Conservation (phyloP, 2,888 invertebrate genomes). For the Pseudococcus longispinus region DNA sequence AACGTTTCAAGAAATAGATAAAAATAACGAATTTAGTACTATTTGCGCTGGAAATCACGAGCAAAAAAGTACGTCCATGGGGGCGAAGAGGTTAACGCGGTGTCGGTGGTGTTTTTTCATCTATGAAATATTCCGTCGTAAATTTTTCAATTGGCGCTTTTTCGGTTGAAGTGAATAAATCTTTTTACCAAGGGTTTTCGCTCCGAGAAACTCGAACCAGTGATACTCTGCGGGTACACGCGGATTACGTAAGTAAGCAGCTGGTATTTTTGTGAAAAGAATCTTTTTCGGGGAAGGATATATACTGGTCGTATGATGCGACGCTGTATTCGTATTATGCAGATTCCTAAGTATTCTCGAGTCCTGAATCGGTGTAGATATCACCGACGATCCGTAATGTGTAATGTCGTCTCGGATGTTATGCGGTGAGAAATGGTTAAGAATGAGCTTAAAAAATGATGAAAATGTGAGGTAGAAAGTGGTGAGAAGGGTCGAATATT, state of each 20-base stretch:
- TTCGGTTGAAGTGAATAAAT: not conserved
- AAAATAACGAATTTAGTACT: constrained; percentile 36
- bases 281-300: not conserved
- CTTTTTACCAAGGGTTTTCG: not conserved
- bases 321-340: not conserved
- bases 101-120: not conserved
- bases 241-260: not conserved
- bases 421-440: not conserved
- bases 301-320: not conserved
- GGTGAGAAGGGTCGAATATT: not conserved
- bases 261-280: constrained; percentile 13
- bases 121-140: constrained; percentile 16
- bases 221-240: not conserved
- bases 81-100: not conserved
- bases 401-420: not conserved
- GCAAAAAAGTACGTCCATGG: not conserved
- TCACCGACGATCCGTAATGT: not conserved
- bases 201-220: not conserved
- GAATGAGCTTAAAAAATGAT: not conserved
- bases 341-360: not conserved
- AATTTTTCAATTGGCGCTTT: constrained; percentile 31
- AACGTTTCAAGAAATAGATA: constrained; percentile 14
- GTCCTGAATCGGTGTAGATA: not conserved
- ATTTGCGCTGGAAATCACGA: not conserved
- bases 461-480: not conserved